phyloP scores from a whole-genome alignment of 2,888 invertebrate species.

The Anoncus sp. region DNA sequence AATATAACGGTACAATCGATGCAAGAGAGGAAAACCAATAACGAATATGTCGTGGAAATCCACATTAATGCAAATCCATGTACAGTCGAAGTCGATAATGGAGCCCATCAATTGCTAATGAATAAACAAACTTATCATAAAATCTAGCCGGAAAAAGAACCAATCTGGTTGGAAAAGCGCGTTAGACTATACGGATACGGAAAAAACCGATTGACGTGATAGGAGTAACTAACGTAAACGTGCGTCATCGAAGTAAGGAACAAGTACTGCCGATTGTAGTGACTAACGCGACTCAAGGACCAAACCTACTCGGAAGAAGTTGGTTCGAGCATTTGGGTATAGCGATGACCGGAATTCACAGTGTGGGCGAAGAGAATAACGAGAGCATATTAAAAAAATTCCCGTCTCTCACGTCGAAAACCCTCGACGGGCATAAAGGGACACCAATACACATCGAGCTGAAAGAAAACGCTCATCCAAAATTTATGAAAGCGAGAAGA shows the following conservation, averaged over 20 bases:
- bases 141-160: slow-evolving; percentile 30
- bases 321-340: slow-evolving; percentile 52
- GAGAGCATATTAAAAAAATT: slow-evolving; percentile 31
- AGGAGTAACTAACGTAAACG: slow-evolving; percentile 26
- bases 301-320: slow-evolving; percentile 53
- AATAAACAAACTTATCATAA: slow-evolving; percentile 43
- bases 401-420: slow-evolving; percentile 31
- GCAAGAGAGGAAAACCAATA: slow-evolving; percentile 11
- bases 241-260: slow-evolving; percentile 19
- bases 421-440: slow-evolving; percentile 32
- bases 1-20: slow-evolving; percentile 10
- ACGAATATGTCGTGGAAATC: slow-evolving; percentile 39
- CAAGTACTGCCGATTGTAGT: slow-evolving; percentile 35
- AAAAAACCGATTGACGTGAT: slow-evolving; percentile 39
- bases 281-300: slow-evolving; percentile 36
- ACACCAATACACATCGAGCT: slow-evolving; percentile 42
- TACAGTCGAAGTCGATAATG: slow-evolving; percentile 48
- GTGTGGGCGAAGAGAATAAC: slow-evolving; percentile 23
- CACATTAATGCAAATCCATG: slow-evolving; percentile 34
- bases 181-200: slow-evolving; percentile 28
- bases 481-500: slow-evolving; percentile 52
- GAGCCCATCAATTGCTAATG: slow-evolving; percentile 45
- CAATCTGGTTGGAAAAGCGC: slow-evolving; percentile 15
- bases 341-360: slow-evolving; percentile 47
- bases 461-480: slow-evolving; percentile 50